Evolutionary conservation across 2,797 vertebrate genomes (phyloP), one percentile per base, ranked within the genome.

Genomic region (Psittacula derbiana): DNA sequence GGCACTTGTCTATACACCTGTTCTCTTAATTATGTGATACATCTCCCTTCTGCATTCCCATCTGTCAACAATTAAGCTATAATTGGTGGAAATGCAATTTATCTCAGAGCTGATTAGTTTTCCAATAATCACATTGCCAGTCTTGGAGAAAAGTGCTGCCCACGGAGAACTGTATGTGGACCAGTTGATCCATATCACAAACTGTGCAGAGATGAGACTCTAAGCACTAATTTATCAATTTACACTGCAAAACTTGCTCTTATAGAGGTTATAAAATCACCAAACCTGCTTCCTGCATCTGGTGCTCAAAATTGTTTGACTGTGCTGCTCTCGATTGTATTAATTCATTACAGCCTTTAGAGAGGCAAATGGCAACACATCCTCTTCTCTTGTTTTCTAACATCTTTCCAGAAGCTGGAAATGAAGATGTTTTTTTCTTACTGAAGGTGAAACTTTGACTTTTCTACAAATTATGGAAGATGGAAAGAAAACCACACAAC

Each of bases 1-100:
- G 96, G 95, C 95, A 96, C 91, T 96, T 93, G 64, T 91, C 95
- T 95, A 88, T 96, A 96, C 93, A 96, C 95, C 96, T 97, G 95
- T 96, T 94, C 95, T 79, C 87, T 86, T 92, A 95, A 96, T 84
- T 94, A 91, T 76, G 86, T 88, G 80, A 93, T 91, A 94, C 92
- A 93, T 92, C 92, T 79, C 91, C 96, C 93, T 95, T 95, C 95
- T 97, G 93, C 57, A 94, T 73, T 94, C 89, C 95, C 95, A 97
- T 97, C 96, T 97, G 96, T 92, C 96, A 94, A 95, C 93, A 96
- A 95, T 97, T 94, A 96, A 95, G 91, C 93, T 84, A 6, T 95
- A 97, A 97, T 92, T 95, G 93, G 92, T 93, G 73, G 85, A 88
- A 96, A 96, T 81, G 95, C 90, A 93, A 95, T 97, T 96, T 96